Percentiles rank a stretch among this genome's conserved stretches.
Evolutionary conservation across 64 coral and sea anemone species (phyloP).

Genomic region (Pocillopora damicornis): DNA sequence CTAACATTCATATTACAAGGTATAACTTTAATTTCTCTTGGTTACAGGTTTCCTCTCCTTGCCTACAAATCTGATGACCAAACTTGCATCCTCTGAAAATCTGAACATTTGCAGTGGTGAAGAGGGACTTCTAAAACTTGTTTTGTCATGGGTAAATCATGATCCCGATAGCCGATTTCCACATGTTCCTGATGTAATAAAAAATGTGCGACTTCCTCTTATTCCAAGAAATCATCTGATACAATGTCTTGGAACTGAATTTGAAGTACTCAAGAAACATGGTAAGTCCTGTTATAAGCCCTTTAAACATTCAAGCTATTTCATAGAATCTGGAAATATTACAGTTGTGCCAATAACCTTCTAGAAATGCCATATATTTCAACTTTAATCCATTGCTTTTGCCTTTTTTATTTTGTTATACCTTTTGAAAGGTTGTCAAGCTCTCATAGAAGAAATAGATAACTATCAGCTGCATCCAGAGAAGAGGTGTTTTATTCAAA

Average conservation of each 20-base stretch:
- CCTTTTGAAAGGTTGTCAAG: conserved; percentile 7
- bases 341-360: too few species aligned
- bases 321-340: background rate
- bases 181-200: conserved; percentile 23
- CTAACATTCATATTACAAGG: background rate
- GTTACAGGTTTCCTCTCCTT: conserved; percentile 32
- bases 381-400: background rate
- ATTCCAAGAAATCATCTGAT: conserved; percentile 25
- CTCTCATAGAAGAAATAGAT: conserved; percentile 51
- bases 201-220: conserved; percentile 57
- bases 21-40: background rate
- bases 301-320: background rate
- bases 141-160: conserved; percentile 34
- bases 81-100: conserved; percentile 34
- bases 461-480: conserved; percentile 48
- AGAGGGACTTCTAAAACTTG: conserved; percentile 21
- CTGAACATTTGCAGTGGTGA: conserved; percentile 47
- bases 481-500: conserved; percentile 20
- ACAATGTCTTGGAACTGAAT: conserved; percentile 17
- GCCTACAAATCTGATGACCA: conserved; percentile 18
- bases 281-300: background rate
- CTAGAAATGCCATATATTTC: too few species aligned
- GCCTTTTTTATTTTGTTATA: background rate
- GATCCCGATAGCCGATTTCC: background rate
- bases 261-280: conserved; percentile 23